These are phyloP conservation scores for Leptonema lineaticorne DNA, from an alignment of 1,140 invertebrate genomes.

Conservation along the genomic window DNA sequence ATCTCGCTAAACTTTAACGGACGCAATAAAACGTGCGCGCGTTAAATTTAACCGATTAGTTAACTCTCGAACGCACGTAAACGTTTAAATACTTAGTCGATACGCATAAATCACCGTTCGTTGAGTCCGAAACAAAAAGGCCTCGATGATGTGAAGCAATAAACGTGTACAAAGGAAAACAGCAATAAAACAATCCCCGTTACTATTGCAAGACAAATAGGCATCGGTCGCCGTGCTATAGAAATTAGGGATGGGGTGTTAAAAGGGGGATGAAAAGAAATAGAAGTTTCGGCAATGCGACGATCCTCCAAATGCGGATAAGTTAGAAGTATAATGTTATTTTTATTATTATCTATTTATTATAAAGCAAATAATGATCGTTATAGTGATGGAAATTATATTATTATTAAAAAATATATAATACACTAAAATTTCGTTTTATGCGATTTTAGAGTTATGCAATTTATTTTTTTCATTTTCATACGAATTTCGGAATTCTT, in stretches of 20 bases:
- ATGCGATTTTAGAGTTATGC: too few relatives aligned
- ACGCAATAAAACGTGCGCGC: neutral
- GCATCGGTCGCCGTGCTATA: neutral
- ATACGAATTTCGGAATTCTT: too few relatives aligned
- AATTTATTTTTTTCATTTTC: too few relatives aligned
- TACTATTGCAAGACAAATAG: slow-evolving; percentile 25
- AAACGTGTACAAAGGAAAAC: slow-evolving; percentile 23
- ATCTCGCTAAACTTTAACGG: neutral
- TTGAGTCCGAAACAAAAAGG: neutral
- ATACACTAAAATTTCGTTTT: too few relatives aligned
- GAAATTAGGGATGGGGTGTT: neutral
- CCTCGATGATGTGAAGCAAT: slow-evolving; percentile 16
- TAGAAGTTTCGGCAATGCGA: too few relatives aligned
- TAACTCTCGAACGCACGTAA: too few relatives aligned
- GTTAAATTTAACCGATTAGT: neutral
- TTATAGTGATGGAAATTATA: too few relatives aligned
- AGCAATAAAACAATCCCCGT: slow-evolving; percentile 28
- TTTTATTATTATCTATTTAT: too few relatives aligned
- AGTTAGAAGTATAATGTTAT: too few relatives aligned
- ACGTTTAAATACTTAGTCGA: neutral
- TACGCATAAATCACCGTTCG: neutral
- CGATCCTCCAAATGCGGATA: too few relatives aligned
- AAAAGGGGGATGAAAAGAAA: neutral
- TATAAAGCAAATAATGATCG: too few relatives aligned
- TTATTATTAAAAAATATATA: too few relatives aligned